Evolutionary conservation across 2,888 invertebrate genomes (phyloP).

Genomic region (Cloeon dipterum): DNA sequence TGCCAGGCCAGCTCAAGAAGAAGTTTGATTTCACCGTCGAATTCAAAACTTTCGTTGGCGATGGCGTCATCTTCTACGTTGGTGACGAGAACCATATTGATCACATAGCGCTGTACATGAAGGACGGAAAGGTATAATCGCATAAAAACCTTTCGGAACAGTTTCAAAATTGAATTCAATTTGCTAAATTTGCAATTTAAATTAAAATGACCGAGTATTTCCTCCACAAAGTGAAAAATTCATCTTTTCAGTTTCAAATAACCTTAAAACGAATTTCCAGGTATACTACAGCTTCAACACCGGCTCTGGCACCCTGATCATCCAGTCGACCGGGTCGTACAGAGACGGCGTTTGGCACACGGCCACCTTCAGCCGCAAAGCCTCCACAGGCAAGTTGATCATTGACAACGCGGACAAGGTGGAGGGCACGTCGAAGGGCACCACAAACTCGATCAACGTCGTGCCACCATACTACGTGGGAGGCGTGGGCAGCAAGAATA

Average conservation of each 20-base stretch:
- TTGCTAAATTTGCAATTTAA: too few species aligned
- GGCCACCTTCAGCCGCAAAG: slow-evolving; percentile 38
- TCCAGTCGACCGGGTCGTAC: slow-evolving; percentile 31
- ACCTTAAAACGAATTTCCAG: slow-evolving; percentile 19
- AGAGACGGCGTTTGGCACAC: slow-evolving; percentile 65
- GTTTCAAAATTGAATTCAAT: background rate
- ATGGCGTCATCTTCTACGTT: slow-evolving; percentile 64
- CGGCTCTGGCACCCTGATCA: slow-evolving; percentile 33
- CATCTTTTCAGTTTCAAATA: too few species aligned
- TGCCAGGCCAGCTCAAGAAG: slow-evolving; percentile 34
- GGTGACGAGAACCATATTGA: slow-evolving; percentile 35
- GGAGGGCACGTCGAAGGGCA: slow-evolving; percentile 25
- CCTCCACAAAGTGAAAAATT: too few species aligned
- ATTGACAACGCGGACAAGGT: slow-evolving; percentile 35
- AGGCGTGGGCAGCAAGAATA: slow-evolving; percentile 34
- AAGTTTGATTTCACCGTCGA: slow-evolving; percentile 52
- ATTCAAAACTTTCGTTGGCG: slow-evolving; percentile 49
- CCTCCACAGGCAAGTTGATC: slow-evolving; percentile 35
- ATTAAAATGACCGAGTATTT: too few species aligned
- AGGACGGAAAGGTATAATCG: slow-evolving; percentile 42
- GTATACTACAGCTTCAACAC: slow-evolving; percentile 47
- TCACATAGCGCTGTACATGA: slow-evolving; percentile 51
- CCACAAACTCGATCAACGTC: slow-evolving; percentile 29
- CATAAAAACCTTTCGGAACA: background rate
- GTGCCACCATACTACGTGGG: slow-evolving; percentile 56